phyloP scores from a whole-genome alignment of 1,140 invertebrate genomes.

The Drosophila tsacasi region DNA sequence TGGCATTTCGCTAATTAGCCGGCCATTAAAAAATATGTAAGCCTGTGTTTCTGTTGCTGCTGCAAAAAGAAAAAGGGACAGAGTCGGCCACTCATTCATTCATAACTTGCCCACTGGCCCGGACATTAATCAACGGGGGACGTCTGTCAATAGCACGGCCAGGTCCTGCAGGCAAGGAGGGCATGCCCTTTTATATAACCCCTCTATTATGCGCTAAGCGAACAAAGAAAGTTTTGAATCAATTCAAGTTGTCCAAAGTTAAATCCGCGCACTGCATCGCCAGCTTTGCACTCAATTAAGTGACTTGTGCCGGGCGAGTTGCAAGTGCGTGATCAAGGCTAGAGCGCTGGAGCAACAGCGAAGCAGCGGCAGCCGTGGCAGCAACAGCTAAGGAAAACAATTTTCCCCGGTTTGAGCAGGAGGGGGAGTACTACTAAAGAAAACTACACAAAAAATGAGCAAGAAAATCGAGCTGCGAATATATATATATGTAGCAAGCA shows the following conservation, averaged over 20 bases:
- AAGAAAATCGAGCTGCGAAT: constrained; percentile 36
- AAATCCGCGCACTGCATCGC: constrained; percentile 68
- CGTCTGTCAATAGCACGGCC: constrained; percentile 63
- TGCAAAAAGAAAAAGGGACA: neutral
- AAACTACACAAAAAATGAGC: constrained; percentile 4
- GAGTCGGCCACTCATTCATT: constrained; percentile 16
- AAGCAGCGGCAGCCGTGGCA: constrained; percentile 2
- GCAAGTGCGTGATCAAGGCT: constrained; percentile 50
- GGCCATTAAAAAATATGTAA: constrained; percentile 62
- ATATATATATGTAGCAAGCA: constrained; percentile 66
- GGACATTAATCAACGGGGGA: constrained; percentile 58
- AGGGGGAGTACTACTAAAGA: neutral
- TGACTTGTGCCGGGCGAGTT: constrained; percentile 52
- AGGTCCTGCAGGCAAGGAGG: neutral
- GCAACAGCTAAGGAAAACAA: constrained; percentile 73
- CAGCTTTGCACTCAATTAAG: constrained; percentile 82
- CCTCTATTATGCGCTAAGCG: constrained; percentile 46
- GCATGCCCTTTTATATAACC: neutral
- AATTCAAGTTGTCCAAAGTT: constrained; percentile 82
- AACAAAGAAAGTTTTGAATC: constrained; percentile 83
- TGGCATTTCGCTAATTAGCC: constrained; percentile 64
- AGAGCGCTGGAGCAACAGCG: neutral
- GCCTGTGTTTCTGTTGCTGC: constrained; percentile 13
- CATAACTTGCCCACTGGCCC: constrained; percentile 58
- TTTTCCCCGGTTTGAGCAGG: constrained; percentile 37